Percentiles rank a stretch among this genome's conserved stretches.
These are phyloP conservation scores for Temnothorax ravouxi DNA, from an alignment of 2,888 invertebrate species.

Conservation along the genomic window DNA sequence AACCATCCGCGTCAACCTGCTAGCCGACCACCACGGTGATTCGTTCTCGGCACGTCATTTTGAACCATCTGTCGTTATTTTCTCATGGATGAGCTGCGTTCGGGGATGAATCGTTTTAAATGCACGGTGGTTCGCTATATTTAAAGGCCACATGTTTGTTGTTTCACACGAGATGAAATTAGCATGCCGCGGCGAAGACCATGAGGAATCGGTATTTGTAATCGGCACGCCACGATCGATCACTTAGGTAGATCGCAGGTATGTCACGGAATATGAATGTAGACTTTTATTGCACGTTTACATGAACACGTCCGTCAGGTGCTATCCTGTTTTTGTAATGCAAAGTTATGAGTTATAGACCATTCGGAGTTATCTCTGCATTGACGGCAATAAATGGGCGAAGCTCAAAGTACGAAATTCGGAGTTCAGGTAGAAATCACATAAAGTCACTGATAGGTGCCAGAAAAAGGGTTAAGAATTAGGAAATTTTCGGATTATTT, in stretches of 20 bases:
- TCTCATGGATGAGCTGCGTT: constrained; percentile 81
- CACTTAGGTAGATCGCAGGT: not conserved
- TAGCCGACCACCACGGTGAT: constrained; percentile 77
- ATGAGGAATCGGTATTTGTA: constrained; percentile 25
- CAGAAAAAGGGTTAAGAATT: not conserved
- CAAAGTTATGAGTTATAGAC: not conserved
- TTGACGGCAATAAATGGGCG: not conserved
- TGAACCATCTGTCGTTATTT: constrained; percentile 82
- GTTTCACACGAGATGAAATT: constrained; percentile 82
- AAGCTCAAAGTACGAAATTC: not conserved
- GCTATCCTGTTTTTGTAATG: not conserved
- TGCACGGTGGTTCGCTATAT: constrained; percentile 69
- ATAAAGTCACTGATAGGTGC: not conserved
- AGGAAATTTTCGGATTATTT: not conserved
- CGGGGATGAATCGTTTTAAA: constrained; percentile 78
- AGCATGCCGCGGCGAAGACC: not conserved
- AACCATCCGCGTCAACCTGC: constrained; percentile 81
- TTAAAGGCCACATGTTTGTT: constrained; percentile 84
- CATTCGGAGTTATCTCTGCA: not conserved
- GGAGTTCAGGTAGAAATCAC: constrained; percentile 1
- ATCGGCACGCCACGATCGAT: not conserved
- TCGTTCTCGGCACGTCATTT: constrained; percentile 76
- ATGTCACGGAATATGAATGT: not conserved
- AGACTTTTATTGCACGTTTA: not conserved
- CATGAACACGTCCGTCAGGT: too few species aligned